phyloP scores from a whole-genome alignment of 2,797 vertebrate species.

The Poliocrania exsul region DNA sequence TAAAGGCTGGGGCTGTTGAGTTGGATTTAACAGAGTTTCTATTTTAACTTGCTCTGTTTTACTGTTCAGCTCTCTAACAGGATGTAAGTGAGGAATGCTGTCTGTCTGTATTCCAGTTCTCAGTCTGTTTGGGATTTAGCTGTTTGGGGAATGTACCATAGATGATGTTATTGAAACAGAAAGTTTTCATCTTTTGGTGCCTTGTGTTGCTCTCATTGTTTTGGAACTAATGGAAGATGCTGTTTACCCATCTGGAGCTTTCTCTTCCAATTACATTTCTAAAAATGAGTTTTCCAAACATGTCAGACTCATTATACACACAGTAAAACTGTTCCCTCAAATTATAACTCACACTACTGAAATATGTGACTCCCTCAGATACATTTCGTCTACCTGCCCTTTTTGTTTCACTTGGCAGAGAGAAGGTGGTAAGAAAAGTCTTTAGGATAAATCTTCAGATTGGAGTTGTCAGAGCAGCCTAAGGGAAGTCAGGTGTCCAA shows the following conservation, averaged over 20 bases:
- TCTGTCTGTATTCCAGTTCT: neutral
- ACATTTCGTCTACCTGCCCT: neutral
- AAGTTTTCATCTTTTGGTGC: neutral
- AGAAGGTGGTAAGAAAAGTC: neutral
- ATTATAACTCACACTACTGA: neutral
- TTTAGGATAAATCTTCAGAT: slow-evolving; percentile 12
- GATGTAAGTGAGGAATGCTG: slow-evolving; percentile 3
- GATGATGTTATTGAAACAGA: neutral
- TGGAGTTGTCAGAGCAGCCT: slow-evolving; percentile 28
- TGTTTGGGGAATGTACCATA: neutral
- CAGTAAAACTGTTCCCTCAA: neutral
- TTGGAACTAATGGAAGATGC: neutral
- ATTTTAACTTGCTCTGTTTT: neutral
- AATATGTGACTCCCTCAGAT: neutral
- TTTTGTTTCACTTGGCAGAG: slow-evolving; percentile 36
- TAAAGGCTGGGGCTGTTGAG: neutral
- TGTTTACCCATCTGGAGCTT: neutral
- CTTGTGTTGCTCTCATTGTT: neutral
- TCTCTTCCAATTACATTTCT: neutral
- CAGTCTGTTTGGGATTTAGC: neutral
- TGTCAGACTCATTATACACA: neutral
- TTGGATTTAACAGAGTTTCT: neutral
- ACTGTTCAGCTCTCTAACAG: neutral
- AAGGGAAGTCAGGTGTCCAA: slow-evolving; percentile 43
- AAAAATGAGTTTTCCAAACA: neutral